A percentile compares a stretch with the other conserved stretches of the same genome.
phyloP scores from a whole-genome alignment of 2,113 vertebrate genomes.

The Hydrolagus affinis region DNA sequence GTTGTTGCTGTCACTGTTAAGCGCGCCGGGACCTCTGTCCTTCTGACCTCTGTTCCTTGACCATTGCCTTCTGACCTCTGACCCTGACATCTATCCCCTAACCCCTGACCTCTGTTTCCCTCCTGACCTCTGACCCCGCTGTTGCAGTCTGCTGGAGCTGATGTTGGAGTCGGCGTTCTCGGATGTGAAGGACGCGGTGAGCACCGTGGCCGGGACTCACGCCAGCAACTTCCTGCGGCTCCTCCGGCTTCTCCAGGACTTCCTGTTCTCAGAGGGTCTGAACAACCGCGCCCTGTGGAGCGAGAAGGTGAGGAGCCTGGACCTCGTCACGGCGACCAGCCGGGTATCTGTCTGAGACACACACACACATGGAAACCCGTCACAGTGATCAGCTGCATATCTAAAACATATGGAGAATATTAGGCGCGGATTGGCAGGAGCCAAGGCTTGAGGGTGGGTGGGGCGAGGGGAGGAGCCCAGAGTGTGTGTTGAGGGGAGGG shows the following conservation, averaged over 20 bases:
- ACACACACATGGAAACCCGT: too few relatives aligned
- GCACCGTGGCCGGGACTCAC: conserved; percentile 52
- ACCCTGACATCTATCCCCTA: too few relatives aligned
- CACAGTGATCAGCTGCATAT: too few relatives aligned
- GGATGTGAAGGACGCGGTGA: conserved; percentile 68
- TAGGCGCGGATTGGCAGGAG: too few relatives aligned
- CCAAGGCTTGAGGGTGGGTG: too few relatives aligned
- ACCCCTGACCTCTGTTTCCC: too few relatives aligned
- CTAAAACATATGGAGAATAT: too few relatives aligned
- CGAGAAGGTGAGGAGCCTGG: conserved; percentile 69
- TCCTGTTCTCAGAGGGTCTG: conserved; percentile 83
- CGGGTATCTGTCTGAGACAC: too few relatives aligned
- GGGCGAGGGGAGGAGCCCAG: too few relatives aligned
- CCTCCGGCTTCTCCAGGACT: conserved; percentile 89
- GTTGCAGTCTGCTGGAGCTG: conserved; percentile 82
- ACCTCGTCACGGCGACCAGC: neutral
- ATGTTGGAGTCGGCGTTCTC: conserved; percentile 92
- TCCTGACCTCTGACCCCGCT: too few relatives aligned
- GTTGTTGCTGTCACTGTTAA: neutral
- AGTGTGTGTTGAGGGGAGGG: too few relatives aligned
- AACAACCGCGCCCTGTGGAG: conserved; percentile 85
- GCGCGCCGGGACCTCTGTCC: neutral
- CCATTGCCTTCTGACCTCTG: too few relatives aligned
- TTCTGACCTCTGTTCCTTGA: neutral
- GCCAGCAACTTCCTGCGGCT: conserved; percentile 74